Conservation (phyloP, 2,113 vertebrate species). For the Rissa tridactyla region DNA sequence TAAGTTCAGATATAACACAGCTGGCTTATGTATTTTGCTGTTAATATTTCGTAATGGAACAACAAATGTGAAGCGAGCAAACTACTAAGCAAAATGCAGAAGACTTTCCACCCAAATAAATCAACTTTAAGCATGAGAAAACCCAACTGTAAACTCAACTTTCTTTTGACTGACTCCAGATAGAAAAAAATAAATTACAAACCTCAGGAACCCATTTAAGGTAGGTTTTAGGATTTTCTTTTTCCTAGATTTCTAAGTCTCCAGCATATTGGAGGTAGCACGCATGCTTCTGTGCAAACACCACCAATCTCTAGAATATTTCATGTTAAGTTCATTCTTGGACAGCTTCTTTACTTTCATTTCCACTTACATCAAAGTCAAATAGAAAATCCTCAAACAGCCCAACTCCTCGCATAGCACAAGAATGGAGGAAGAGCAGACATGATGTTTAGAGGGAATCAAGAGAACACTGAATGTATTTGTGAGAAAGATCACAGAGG, state of each 20-base stretch:
- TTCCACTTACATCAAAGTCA: neutral
- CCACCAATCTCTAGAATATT: neutral
- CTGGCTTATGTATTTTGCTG: conserved; percentile 43
- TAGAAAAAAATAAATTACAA: neutral
- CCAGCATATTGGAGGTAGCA: neutral
- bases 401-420: neutral
- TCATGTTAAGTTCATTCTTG: neutral
- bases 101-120: conserved; percentile 29
- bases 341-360: neutral
- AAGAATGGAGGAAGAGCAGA: neutral
- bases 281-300: neutral
- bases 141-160: neutral
- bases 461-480: neutral
- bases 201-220: neutral
- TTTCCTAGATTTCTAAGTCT: neutral
- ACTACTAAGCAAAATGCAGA: neutral
- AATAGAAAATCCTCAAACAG: neutral
- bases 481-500: neutral
- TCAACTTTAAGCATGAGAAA: conserved; percentile 24
- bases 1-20: conserved; percentile 45
- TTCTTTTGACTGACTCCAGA: neutral
- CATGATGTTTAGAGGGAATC: neutral
- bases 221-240: neutral
- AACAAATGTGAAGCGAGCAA: neutral
- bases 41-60: conserved; percentile 38